Evolutionary conservation across 2,797 vertebrate genomes (phyloP), one percentile per base, ranked within the genome.

Genomic region (Acanthiza pusilla): DNA sequence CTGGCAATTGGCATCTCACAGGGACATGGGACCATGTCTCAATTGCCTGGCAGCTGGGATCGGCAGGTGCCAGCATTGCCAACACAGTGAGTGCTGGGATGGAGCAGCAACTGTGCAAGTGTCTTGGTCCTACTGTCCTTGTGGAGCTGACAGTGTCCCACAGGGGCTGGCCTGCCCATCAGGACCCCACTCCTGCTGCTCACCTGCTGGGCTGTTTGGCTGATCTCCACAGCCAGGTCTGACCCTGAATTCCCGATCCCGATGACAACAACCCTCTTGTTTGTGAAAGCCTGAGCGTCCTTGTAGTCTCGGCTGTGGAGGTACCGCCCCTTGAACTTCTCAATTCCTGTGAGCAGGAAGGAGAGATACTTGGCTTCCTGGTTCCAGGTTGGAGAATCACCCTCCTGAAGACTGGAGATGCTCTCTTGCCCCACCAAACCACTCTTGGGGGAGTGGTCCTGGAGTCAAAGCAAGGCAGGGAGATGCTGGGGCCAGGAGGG

Each of bases 201-300:
- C 53, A 98, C 98, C 98, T 98, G 98, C 68, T 98, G 70, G 89
- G 99, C 98, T 11, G 76, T 95, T 81, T 98, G 97, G 83, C 99
- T 98, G 43, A 99, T 98, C 93, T 99, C 99, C 88, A 98, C 98
- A 0, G 98, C 98, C 45, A 99, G 97, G 82, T 99, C 99, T 11
- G 97, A 98, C 38, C 98, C 98, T 2, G 99, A 99, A 80, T 99
- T 99, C 21, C 99, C 98, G 5, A 98, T 98, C 32, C 99, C 99
- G 2, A 99, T 80, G 72, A 98, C 96, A 70, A 98, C 74, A 43
- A 98, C 98, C 89, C 94, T 98, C 92, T 98, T 98, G 70, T 97
- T 96, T 21, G 68, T 93, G 96, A 96, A 98, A 57, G 88, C 94
- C 20, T 96, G 94, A 8, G 98, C 97, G 7, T 98, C 96, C 96